Base-by-base conservation (phyloP, 2,797 vertebrate genomes). In the Hylomyscus alleni region DNA sequence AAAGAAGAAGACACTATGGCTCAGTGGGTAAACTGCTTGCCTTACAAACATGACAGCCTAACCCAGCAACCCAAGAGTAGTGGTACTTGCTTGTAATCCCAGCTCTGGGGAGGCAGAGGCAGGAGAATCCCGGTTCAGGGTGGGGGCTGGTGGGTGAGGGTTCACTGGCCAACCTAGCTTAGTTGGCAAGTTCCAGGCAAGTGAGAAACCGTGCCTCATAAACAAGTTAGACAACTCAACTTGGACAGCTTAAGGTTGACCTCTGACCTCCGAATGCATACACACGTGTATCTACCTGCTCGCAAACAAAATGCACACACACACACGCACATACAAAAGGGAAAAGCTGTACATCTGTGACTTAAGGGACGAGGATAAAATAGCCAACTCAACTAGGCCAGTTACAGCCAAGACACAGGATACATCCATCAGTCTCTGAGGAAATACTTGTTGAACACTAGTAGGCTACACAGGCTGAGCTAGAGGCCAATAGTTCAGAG, bases 331-430 rank as follows among this genome's bases (percentile, higher is more conserved):
- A 54, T 15, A 40, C 26, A 44, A 34, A 69, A 50, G 40, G 83
- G 44, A 15, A 73, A 77, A 40, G 90, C n/a, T 91, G 34, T 73
- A 87, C n/a, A 87, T 81, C 77, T 94, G 91, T 94, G 73, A 94
- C 85, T 58, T 88, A 87, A 34, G 56, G n/a, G 69, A 84, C 52
- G 19, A 94, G 89, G 76, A 89, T 91, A 81, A 96, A 93, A 93
- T 54, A 82, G 69, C 72, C 76, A 77, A 90, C 73, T 94, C 76
- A 91, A 77, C 54, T 40, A 76, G 81, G 81, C 78, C 47, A 81
- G 17, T 81, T 69, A 93, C 67, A 90, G 77, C 40, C 90, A 80
- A 81, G 86, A 62, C 54, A 40, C 5, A 67, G 31, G 94, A 73
- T 69, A 44, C 91, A 75, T 90, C 20, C 91, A 69, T 90, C 20